Conservation (phyloP, 2,113 vertebrate genomes). For the Ellobius talpinus region DNA sequence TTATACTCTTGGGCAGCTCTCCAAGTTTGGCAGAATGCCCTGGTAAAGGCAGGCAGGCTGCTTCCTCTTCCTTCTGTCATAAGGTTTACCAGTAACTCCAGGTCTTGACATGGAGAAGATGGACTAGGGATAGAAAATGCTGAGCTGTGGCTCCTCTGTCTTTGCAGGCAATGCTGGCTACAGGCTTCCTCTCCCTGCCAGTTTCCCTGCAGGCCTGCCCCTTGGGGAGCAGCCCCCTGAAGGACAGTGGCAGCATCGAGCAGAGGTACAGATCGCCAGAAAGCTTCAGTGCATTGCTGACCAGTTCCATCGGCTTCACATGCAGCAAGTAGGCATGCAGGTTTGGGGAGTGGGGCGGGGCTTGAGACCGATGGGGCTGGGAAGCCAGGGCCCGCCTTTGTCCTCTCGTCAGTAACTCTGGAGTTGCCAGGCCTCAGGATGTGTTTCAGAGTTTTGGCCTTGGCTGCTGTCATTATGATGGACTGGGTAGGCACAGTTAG, state of each 20-base stretch:
- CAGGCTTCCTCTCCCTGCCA: constrained; percentile 88
- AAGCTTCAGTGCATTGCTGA: constrained; percentile 91
- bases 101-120: not conserved
- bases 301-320: constrained; percentile 91
- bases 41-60: constrained; percentile 10
- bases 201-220: constrained; percentile 83
- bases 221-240: constrained; percentile 85
- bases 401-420: not conserved
- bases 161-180: constrained; percentile 89
- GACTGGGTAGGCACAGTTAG: not conserved
- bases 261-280: constrained; percentile 89
- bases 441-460: constrained; percentile 27
- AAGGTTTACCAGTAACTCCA: not conserved
- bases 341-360: not conserved
- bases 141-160: constrained; percentile 76
- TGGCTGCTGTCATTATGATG: not conserved
- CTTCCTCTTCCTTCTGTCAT: not conserved
- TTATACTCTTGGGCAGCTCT: constrained; percentile 25
- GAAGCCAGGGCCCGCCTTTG: not conserved
- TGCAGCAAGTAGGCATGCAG: constrained; percentile 88
- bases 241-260: constrained; percentile 86
- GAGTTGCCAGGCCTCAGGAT: not conserved
- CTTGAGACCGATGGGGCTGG: not conserved
- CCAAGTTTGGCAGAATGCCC: constrained; percentile 38
- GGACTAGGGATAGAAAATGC: not conserved